Conservation (phyloP, 2,888 invertebrate species). For the Sarcophaga carnaria region DNA sequence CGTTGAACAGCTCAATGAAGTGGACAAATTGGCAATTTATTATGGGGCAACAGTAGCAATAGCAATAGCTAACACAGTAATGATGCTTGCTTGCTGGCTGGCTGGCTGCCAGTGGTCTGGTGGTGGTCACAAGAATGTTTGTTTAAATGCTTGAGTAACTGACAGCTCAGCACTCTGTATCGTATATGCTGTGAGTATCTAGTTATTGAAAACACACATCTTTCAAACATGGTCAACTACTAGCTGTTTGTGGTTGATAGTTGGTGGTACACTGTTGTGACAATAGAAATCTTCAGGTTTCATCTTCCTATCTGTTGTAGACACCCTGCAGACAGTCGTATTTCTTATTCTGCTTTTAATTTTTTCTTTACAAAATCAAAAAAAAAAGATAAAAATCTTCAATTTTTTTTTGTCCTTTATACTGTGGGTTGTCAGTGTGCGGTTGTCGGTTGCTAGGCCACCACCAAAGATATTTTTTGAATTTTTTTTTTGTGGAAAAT, state of each 20-base stretch:
- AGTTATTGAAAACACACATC: neutral
- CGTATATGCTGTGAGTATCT: neutral
- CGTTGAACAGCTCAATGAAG: constrained; percentile 34
- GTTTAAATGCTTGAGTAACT: neutral
- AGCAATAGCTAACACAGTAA: no score
- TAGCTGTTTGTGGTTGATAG: neutral
- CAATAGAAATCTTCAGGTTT: neutral
- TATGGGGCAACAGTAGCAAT: neutral
- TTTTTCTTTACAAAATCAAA: neutral
- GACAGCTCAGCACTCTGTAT: no score
- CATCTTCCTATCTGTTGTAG: neutral
- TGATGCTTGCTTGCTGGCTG: neutral
- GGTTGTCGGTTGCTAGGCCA: no score
- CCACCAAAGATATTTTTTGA: no score
- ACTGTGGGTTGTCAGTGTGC: no score
- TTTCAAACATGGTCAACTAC: neutral
- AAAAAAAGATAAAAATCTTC: no score
- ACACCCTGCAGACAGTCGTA: neutral
- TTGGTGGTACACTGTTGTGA: neutral
- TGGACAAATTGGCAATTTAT: constrained; percentile 57
- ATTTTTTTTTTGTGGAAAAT: no score
- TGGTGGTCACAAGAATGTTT: neutral
- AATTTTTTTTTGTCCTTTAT: no score
- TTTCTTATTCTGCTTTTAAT: neutral
- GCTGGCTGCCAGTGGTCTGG: neutral